Conservation (phyloP, 2,797 vertebrate species). For the Phalloptychus januarius region DNA sequence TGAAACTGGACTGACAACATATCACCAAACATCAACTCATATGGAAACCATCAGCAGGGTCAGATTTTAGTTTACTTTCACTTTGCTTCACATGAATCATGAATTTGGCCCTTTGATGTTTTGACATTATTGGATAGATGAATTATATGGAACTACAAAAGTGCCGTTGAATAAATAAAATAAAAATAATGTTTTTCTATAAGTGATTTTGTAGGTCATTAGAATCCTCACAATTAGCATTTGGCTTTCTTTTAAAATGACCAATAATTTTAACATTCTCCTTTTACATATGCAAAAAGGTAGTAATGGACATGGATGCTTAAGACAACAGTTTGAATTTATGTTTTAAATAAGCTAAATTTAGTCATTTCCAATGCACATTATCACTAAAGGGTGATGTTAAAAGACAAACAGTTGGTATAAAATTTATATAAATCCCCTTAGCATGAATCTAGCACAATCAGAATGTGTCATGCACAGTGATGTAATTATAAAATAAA, state of each 20-base stretch:
- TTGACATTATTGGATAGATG: neutral
- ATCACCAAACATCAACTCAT: neutral
- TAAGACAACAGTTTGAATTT: neutral
- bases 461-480: neutral
- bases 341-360: too few species aligned
- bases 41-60: neutral
- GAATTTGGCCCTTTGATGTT: neutral
- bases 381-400: neutral
- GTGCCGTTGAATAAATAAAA: neutral
- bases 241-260: neutral
- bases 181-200: neutral
- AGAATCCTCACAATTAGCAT: neutral
- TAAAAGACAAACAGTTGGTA: too few species aligned
- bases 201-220: neutral
- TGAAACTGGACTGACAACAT: neutral
- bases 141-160: neutral
- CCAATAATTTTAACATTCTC: neutral
- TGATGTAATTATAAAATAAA: neutral
- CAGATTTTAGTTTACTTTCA: neutral
- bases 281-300: neutral
- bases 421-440: neutral
- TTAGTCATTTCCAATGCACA: too few species aligned
- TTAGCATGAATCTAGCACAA: neutral
- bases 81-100: neutral
- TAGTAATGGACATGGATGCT: neutral